Percentiles rank a stretch among this genome's conserved stretches.
phyloP scores from a whole-genome alignment of 2,888 invertebrate species.

The Tinea semifulvella region DNA sequence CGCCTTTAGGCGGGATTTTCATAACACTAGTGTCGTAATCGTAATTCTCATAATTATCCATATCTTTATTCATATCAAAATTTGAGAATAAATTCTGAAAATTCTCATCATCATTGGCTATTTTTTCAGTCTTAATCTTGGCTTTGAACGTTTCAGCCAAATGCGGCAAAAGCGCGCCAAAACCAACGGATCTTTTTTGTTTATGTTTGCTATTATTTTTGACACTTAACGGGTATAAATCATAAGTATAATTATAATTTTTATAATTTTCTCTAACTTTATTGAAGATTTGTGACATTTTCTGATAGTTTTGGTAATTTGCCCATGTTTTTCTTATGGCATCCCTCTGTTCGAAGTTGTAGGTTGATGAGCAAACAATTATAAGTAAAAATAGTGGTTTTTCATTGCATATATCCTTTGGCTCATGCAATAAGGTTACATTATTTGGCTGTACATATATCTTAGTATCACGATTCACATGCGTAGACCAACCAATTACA shows the following conservation, averaged over 20 bases:
- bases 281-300: slow-evolving; percentile 34
- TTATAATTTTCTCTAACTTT: slow-evolving; percentile 37
- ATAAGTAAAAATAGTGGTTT: slow-evolving; percentile 71
- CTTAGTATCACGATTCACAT: slow-evolving; percentile 76
- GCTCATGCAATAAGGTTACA: slow-evolving; percentile 72
- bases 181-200: slow-evolving; percentile 35
- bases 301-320: slow-evolving; percentile 43
- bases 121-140: slow-evolving; percentile 21
- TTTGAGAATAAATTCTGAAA: slow-evolving; percentile 39
- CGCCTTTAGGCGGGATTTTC: slow-evolving; percentile 55
- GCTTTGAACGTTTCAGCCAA: slow-evolving; percentile 40
- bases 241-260: slow-evolving; percentile 45
- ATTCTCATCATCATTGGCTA: slow-evolving; percentile 23
- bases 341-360: slow-evolving; percentile 70
- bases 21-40: slow-evolving; percentile 50
- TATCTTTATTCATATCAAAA: slow-evolving; percentile 52
- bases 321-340: slow-evolving; percentile 81
- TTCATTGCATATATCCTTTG: slow-evolving; percentile 63
- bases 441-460: slow-evolving; percentile 77
- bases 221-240: slow-evolving; percentile 27
- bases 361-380: slow-evolving; percentile 78
- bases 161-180: slow-evolving; percentile 40
- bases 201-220: slow-evolving; percentile 25
- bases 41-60: slow-evolving; percentile 40
- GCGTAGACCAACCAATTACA: slow-evolving; percentile 76